These are phyloP conservation scores for Loxodonta africana DNA, from an alignment of 2,113 vertebrate species.

Conservation along the genomic window DNA sequence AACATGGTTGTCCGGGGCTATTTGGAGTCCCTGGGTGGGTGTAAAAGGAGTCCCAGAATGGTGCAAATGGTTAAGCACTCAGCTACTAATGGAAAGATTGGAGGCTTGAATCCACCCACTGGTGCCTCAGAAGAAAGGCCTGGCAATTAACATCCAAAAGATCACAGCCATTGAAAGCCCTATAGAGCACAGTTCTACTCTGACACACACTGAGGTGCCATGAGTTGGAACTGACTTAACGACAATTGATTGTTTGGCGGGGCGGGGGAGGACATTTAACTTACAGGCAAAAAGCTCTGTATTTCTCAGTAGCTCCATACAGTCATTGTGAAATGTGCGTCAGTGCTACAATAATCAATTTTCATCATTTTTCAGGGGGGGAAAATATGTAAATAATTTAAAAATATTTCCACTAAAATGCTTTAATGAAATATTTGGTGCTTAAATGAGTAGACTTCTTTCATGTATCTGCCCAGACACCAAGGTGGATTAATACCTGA, in stretches of 20 bases:
- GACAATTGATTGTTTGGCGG: background rate
- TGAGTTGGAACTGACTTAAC: background rate
- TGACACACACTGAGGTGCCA: background rate
- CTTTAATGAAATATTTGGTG: background rate
- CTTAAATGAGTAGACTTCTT: background rate
- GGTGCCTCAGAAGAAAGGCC: background rate
- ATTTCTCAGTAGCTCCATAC: background rate
- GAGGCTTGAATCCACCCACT: background rate
- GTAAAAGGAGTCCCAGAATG: background rate
- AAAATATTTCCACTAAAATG: background rate
- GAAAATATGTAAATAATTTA: conserved; percentile 20
- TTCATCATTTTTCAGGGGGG: background rate
- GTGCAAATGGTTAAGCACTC: background rate
- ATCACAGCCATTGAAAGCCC: background rate
- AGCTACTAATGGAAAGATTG: background rate
- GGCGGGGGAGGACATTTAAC: background rate
- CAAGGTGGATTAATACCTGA: background rate
- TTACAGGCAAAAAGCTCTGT: background rate
- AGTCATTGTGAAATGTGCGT: background rate
- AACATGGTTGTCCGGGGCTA: background rate
- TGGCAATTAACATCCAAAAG: background rate
- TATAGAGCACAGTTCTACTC: background rate
- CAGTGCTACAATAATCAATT: background rate
- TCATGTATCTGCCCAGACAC: background rate
- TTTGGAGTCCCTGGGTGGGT: background rate